Percentiles rank a stretch among this genome's conserved stretches.
These are phyloP conservation scores for Tychaedon coryphoeus DNA, from an alignment of 2,113 vertebrate genomes.

Conservation along the genomic window DNA sequence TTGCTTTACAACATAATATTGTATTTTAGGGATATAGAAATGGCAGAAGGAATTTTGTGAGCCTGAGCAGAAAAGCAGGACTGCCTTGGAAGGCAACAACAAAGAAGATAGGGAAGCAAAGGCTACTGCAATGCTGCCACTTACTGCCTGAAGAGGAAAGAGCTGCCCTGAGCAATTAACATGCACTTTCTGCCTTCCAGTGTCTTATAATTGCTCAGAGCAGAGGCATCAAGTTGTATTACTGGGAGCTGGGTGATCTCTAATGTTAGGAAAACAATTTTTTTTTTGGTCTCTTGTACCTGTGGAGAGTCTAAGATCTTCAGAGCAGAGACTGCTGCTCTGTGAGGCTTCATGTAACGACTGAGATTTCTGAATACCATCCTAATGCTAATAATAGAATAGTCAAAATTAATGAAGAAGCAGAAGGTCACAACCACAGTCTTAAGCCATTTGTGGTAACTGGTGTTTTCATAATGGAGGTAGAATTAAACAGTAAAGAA, in stretches of 20 bases:
- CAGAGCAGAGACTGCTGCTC: not conserved
- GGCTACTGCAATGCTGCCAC: slow-evolving; percentile 37
- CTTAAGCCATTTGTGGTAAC: not conserved
- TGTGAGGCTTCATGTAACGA: not conserved
- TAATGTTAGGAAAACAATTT: not conserved
- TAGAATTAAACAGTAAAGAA: not conserved
- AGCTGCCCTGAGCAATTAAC: not conserved
- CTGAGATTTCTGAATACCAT: not conserved
- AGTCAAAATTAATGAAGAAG: not conserved
- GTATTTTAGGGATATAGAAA: not conserved
- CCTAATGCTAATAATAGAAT: not conserved
- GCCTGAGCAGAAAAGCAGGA: not conserved
- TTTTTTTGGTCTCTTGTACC: not conserved
- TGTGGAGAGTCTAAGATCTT: not conserved
- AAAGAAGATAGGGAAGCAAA: not conserved
- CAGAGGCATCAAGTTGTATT: not conserved
- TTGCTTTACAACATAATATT: not conserved
- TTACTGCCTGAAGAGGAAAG: slow-evolving; percentile 23
- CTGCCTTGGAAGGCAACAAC: not conserved
- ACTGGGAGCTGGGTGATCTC: not conserved
- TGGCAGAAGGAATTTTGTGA: not conserved
- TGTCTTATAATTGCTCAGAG: not conserved
- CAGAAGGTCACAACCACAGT: not conserved
- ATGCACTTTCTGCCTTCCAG: not conserved
- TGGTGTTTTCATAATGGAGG: not conserved